Conservation (phyloP, 2,888 invertebrate genomes). For the Balanococcus diminutus region DNA sequence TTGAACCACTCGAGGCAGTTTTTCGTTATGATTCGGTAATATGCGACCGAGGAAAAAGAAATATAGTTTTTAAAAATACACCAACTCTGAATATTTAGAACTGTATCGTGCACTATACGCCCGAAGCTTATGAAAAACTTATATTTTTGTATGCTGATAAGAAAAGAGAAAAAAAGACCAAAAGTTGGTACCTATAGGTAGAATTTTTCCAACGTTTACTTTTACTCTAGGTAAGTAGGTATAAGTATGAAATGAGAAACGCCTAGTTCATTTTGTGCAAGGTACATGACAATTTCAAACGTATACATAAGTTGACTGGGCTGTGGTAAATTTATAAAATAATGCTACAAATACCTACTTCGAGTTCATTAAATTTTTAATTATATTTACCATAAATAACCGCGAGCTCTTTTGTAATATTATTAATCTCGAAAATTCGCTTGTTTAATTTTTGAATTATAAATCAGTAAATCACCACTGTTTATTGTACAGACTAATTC, state of each 20-base stretch:
- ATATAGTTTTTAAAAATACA: background rate
- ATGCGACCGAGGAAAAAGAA: background rate
- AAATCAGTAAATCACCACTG: background rate
- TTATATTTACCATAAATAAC: background rate
- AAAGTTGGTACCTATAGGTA: background rate
- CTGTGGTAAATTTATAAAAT: background rate
- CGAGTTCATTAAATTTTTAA: background rate
- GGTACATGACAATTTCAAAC: background rate
- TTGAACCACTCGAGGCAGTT: background rate
- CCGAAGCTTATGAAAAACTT: background rate
- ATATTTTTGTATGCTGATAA: conserved; percentile 6
- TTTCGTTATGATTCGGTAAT: background rate
- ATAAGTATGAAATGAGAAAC: background rate
- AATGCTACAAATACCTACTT: background rate
- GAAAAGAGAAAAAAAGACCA: background rate
- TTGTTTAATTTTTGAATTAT: conserved; percentile 8
- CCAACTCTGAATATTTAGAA: background rate
- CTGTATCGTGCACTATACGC: background rate
- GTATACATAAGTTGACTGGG: background rate
- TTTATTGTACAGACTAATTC: background rate
- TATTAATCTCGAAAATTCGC: background rate
- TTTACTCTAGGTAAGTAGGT: too few relatives aligned
- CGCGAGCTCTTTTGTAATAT: background rate
- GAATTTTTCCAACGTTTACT: conserved; percentile 1
- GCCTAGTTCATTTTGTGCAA: background rate